These are phyloP conservation scores for Trissoscelio sp. DNA, from an alignment of 2,888 invertebrate species.

Conservation along the genomic window DNA sequence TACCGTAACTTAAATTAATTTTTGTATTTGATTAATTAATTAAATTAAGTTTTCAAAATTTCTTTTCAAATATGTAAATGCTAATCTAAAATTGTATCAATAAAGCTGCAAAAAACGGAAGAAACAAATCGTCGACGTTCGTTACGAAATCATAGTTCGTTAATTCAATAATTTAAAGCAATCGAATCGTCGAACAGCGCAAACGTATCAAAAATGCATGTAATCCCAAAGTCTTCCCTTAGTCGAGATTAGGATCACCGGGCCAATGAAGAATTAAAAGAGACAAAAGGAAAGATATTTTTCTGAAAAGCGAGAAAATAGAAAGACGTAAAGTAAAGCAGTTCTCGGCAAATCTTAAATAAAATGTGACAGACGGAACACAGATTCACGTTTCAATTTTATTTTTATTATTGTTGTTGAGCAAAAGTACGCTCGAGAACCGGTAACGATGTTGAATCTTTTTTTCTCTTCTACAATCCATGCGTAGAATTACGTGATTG, in stretches of 20 bases:
- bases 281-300: constrained; percentile 25
- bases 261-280: constrained; percentile 32
- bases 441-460: not conserved
- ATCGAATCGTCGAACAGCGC: constrained; percentile 3
- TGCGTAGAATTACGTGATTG: not conserved
- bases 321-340: constrained; percentile 14
- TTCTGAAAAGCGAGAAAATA: constrained; percentile 20
- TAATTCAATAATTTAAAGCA: constrained; percentile 8
- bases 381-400: constrained; percentile 31
- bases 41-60: too few relatives aligned
- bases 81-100: too few relatives aligned
- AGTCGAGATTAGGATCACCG: constrained; percentile 2
- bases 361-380: constrained; percentile 29
- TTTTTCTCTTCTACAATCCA: not conserved
- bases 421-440: not conserved
- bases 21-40: not conserved
- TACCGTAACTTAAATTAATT: not conserved
- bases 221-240: constrained; percentile 1
- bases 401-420: constrained; percentile 7
- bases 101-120: too few relatives aligned
- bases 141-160: not conserved
- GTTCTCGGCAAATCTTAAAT: constrained; percentile 20
- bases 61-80: too few relatives aligned
- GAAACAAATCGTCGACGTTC: too few relatives aligned
- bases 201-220: not conserved